Conservation (phyloP, 2,888 invertebrate species). For the Heteromurus nitidus region DNA sequence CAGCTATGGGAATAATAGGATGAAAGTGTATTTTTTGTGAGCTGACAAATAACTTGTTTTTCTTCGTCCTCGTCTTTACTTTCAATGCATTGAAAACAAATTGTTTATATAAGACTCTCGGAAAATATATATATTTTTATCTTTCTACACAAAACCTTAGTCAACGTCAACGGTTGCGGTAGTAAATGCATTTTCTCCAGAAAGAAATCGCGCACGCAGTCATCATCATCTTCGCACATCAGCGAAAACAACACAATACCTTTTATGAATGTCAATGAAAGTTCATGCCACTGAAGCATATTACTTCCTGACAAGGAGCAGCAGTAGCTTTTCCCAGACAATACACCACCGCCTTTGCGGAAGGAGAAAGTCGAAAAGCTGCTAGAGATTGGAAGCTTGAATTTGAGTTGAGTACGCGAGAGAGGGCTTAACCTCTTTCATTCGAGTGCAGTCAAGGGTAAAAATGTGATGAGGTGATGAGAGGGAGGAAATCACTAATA, state of each 20-base stretch:
- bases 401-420: constrained; percentile 32
- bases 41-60: too few relatives aligned
- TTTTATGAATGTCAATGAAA: constrained; percentile 58
- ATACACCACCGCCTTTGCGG: not conserved
- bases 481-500: constrained; percentile 65
- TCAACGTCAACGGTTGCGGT: too few relatives aligned
- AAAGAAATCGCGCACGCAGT: not conserved
- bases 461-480: constrained; percentile 64
- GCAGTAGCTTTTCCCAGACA: too few relatives aligned
- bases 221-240: constrained; percentile 38
- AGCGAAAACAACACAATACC: constrained; percentile 38
- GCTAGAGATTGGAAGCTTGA: constrained; percentile 17
- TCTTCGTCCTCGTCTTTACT: too few relatives aligned
- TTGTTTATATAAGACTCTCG: too few relatives aligned
- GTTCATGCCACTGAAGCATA: constrained; percentile 4
- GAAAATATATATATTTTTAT: too few relatives aligned
- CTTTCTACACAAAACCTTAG: not conserved
- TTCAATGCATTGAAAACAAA: too few relatives aligned
- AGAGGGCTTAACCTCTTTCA: constrained; percentile 51
- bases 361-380: not conserved
- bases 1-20: too few relatives aligned
- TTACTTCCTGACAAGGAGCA: too few relatives aligned
- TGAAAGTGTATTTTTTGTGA: too few relatives aligned
- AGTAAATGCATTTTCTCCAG: not conserved
- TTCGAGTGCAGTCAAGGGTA: constrained; percentile 62